phyloP scores from a whole-genome alignment of 2,888 invertebrate species.

The Diadromus collaris region DNA sequence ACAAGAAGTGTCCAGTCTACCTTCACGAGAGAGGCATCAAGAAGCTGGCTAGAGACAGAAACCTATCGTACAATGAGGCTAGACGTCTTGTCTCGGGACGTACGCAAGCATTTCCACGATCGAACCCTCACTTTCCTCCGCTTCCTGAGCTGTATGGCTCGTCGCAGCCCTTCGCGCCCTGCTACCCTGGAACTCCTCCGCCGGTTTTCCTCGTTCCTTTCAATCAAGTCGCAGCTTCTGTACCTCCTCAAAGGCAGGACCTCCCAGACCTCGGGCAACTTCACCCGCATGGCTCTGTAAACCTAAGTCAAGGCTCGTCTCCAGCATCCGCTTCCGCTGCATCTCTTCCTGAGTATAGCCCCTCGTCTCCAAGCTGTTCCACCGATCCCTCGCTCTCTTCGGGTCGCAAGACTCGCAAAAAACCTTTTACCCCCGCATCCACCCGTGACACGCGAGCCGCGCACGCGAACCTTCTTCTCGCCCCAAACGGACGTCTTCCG shows the following conservation, averaged over 20 bases:
- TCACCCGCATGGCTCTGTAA: not conserved
- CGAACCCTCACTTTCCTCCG: not conserved
- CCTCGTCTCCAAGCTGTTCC: not conserved
- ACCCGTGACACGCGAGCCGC: not conserved
- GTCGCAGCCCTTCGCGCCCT: not conserved
- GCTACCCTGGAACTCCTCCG: not conserved
- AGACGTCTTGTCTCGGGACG: not conserved
- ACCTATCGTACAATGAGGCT: not conserved
- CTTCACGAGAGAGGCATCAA: slow-evolving; percentile 8
- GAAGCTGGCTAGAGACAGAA: slow-evolving; percentile 2
- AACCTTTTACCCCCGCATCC: not conserved
- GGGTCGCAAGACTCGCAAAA: not conserved
- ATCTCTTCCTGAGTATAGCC: not conserved
- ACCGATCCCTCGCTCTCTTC: not conserved
- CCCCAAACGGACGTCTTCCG: slow-evolving; percentile 3
- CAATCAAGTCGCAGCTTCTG: not conserved
- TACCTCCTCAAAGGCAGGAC: not conserved
- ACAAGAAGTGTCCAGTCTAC: slow-evolving; percentile 9
- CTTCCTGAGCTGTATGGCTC: not conserved
- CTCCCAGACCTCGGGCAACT: not conserved
- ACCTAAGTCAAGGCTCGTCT: not conserved
- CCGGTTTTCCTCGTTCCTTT: not conserved
- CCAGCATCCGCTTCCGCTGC: not conserved
- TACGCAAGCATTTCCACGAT: not conserved
- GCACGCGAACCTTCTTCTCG: not conserved